Conservation (phyloP, 2,888 invertebrate genomes). For the Tanytarsus gracilentus region DNA sequence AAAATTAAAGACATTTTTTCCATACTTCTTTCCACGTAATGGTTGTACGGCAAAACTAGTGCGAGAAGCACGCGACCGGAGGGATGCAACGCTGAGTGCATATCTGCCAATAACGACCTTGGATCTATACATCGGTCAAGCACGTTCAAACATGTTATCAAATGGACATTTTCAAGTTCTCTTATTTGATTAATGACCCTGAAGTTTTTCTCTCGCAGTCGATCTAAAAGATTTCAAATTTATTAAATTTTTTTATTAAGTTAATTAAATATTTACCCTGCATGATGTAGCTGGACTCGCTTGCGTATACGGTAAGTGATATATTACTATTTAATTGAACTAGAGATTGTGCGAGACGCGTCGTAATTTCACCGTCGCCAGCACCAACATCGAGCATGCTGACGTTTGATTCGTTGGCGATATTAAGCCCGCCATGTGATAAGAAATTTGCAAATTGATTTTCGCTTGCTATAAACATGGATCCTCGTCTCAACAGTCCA, state of each 20-base stretch:
- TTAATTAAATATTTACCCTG: too few species aligned
- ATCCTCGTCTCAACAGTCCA: slow-evolving; percentile 80
- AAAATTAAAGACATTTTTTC: slow-evolving; percentile 19
- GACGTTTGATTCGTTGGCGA: slow-evolving; percentile 39
- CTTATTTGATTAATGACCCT: slow-evolving; percentile 39
- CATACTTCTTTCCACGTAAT: slow-evolving; percentile 83
- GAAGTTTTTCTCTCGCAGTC: slow-evolving; percentile 31
- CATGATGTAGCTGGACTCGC: slow-evolving; percentile 89
- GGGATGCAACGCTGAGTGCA: slow-evolving; percentile 60
- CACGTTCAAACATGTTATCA: slow-evolving; percentile 70
- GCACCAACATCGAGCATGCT: slow-evolving; percentile 81
- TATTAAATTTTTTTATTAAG: too few species aligned
- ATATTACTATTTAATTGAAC: slow-evolving; percentile 61
- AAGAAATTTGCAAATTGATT: slow-evolving; percentile 33
- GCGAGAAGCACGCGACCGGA: slow-evolving; percentile 76
- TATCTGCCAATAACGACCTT: slow-evolving; percentile 63
- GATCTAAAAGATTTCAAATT: slow-evolving; percentile 64
- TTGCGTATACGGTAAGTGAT: slow-evolving; percentile 63
- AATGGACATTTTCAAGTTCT: slow-evolving; percentile 38
- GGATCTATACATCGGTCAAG: slow-evolving; percentile 89
- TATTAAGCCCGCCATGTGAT: slow-evolving; percentile 37
- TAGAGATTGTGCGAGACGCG: slow-evolving; percentile 58
- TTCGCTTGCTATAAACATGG: slow-evolving; percentile 72
- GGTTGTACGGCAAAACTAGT: slow-evolving; percentile 84
- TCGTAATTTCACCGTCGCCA: slow-evolving; percentile 90